These are phyloP conservation scores for Spinus pinus DNA, from an alignment of 2,797 vertebrate genomes.

Conservation along the genomic window DNA sequence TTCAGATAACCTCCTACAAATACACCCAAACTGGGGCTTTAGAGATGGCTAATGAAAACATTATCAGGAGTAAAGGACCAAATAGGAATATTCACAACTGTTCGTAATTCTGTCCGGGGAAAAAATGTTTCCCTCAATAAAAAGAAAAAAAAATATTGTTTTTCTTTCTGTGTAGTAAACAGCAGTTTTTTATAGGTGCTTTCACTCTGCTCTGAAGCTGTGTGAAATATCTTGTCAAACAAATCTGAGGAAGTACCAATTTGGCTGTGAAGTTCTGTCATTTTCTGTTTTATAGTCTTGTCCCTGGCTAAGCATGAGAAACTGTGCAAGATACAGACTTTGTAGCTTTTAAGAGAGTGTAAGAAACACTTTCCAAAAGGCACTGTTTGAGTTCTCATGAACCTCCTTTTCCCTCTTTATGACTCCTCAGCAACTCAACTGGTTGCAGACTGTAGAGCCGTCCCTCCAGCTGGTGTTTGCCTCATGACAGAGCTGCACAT, in stretches of 20 bases:
- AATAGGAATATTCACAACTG: neutral
- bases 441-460: neutral
- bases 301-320: neutral
- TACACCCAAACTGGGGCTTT: neutral
- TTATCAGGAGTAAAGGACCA: neutral
- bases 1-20: constrained; percentile 16
- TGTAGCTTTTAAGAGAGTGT: neutral
- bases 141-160: neutral
- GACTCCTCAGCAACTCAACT: neutral
- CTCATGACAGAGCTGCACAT: constrained; percentile 8
- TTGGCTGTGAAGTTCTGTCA: constrained; percentile 25
- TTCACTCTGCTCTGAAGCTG: neutral
- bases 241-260: neutral
- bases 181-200: neutral
- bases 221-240: constrained; percentile 28
- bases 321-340: neutral
- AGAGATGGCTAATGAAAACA: neutral
- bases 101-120: neutral
- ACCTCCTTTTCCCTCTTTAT: neutral
- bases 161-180: neutral
- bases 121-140: neutral
- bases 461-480: constrained; percentile 35
- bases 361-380: constrained; percentile 50
- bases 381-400: neutral
- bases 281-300: neutral